A percentile compares a stretch with the other conserved stretches of the same genome.
These are phyloP conservation scores for Parapristionchus giblindavisi DNA, from an alignment of 2,888 invertebrate genomes.

Conservation along the genomic window DNA sequence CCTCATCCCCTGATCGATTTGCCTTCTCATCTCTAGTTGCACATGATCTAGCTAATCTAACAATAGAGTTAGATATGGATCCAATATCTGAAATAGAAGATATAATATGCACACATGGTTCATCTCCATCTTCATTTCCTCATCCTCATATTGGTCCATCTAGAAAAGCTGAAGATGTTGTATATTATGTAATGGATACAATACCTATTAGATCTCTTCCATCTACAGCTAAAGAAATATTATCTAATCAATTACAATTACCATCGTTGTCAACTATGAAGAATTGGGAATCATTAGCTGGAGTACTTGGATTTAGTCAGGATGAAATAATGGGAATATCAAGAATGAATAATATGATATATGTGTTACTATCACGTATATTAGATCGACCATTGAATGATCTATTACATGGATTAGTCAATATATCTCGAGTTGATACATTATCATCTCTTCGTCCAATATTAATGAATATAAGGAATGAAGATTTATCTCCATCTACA, in stretches of 20 bases:
- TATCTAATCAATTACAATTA: slow-evolving; percentile 14
- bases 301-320: slow-evolving; percentile 2
- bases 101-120: neutral
- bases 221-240: neutral
- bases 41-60: slow-evolving; percentile 7
- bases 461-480: neutral
- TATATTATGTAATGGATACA: neutral
- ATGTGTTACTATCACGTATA: neutral
- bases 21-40: neutral
- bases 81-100: neutral
- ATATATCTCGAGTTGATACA: slow-evolving; percentile 16
- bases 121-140: neutral
- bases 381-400: neutral
- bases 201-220: neutral
- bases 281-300: slow-evolving; percentile 17
- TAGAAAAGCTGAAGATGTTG: neutral
- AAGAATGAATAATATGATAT: neutral
- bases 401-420: slow-evolving; percentile 7
- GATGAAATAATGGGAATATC: slow-evolving; percentile 23
- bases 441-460: slow-evolving; percentile 6
- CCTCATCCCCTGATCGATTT: neutral
- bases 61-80: slow-evolving; percentile 30
- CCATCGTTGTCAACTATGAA: slow-evolving; percentile 24
- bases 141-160: slow-evolving; percentile 4
- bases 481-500: neutral